Percentiles rank a stretch among this genome's conserved stretches.
Evolutionary conservation across 2,113 vertebrate genomes (phyloP).

Genomic region (Carollia perspicillata): DNA sequence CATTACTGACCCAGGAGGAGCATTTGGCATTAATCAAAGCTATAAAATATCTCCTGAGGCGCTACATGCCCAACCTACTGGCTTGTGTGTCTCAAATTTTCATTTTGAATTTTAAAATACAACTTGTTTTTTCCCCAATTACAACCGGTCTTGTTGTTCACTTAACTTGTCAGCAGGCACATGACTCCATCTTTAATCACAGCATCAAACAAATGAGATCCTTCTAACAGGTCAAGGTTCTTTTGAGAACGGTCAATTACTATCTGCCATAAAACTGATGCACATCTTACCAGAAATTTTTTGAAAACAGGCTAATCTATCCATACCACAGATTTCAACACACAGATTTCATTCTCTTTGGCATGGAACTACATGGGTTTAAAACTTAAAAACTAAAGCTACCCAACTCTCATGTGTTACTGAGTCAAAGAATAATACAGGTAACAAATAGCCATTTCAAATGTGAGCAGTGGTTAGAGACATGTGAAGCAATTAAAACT

Average conservation of each 20-base stretch:
- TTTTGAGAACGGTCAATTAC: neutral
- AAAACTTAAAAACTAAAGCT: slow-evolving; percentile 25
- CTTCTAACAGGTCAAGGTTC: slow-evolving; percentile 4
- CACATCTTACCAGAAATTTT: neutral
- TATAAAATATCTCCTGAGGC: neutral
- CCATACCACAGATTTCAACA: neutral
- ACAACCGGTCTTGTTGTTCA: neutral
- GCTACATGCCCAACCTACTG: neutral
- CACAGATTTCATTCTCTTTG: neutral
- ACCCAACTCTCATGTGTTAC: neutral
- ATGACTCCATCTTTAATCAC: neutral
- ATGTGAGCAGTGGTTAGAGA: neutral
- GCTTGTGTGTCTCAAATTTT: neutral
- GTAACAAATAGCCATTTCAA: neutral
- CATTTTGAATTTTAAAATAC: slow-evolving; percentile 35
- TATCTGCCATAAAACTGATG: neutral
- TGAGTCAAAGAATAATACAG: neutral
- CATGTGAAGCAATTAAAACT: neutral
- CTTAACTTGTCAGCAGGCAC: neutral
- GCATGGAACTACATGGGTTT: neutral
- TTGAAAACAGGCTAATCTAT: neutral
- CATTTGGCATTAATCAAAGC: neutral
- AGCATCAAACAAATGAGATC: neutral
- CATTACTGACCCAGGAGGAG: neutral
- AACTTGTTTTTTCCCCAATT: slow-evolving; percentile 17